Percentiles rank a stretch among this genome's conserved stretches.
These are phyloP conservation scores for Caenorhabditis angaria DNA, from an alignment of 2,888 invertebrate species.

Conservation along the genomic window DNA sequence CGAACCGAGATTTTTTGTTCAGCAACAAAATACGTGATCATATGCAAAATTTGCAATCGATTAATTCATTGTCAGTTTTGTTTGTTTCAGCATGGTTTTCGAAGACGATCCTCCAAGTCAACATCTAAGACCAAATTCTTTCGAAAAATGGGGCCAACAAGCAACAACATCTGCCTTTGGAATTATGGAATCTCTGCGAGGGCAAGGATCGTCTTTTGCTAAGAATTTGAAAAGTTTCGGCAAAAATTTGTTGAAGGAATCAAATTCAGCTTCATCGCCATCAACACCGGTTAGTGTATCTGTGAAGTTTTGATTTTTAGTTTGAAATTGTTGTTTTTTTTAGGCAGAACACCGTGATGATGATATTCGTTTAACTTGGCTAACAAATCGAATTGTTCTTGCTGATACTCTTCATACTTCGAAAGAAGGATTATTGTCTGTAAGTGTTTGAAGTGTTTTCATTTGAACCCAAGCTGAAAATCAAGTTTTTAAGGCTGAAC, in stretches of 20 bases:
- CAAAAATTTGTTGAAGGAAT: conserved; percentile 38
- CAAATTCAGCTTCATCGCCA: conserved; percentile 14
- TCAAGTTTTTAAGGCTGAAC: conserved; percentile 40
- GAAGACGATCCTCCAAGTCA: conserved; percentile 20
- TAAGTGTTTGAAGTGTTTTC: neutral
- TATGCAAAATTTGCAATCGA: neutral
- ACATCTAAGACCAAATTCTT: conserved; percentile 18
- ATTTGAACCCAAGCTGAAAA: too few relatives aligned
- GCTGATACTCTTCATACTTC: conserved; percentile 41
- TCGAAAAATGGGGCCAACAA: conserved; percentile 43
- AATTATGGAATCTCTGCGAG: conserved; percentile 31
- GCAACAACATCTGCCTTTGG: conserved; percentile 43
- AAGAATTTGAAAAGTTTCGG: conserved; percentile 46
- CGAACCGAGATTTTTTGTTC: too few relatives aligned
- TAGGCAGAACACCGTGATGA: conserved; percentile 39
- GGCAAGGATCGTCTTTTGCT: conserved; percentile 42
- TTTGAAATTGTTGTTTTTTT: conserved; percentile 1
- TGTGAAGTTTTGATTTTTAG: neutral
- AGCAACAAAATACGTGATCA: too few relatives aligned
- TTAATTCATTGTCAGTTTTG: neutral
- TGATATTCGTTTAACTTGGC: conserved; percentile 40
- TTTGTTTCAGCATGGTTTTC: conserved; percentile 17
- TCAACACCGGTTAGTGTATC: conserved; percentile 21
- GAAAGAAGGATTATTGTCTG: conserved; percentile 31
- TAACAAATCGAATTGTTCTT: conserved; percentile 39